These are phyloP conservation scores for Diorhabda carinulata DNA, from an alignment of 1,140 invertebrate genomes.

Conservation along the genomic window DNA sequence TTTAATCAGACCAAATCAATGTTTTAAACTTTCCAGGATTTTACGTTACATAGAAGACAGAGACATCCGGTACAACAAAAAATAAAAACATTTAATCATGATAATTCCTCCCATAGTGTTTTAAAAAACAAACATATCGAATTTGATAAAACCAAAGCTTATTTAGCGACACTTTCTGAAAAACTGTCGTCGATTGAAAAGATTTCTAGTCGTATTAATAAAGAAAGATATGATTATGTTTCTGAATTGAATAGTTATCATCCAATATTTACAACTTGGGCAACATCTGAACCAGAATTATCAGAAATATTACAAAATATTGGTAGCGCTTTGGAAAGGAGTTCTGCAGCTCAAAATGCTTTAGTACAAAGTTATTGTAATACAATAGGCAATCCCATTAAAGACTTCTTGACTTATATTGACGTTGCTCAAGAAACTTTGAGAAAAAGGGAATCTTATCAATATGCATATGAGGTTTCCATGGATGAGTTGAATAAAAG, in stretches of 20 bases:
- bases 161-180: conserved; percentile 60
- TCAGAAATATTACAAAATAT: conserved; percentile 48
- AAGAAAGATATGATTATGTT: conserved; percentile 60
- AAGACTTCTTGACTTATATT: conserved; percentile 67
- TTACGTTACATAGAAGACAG: conserved; percentile 62
- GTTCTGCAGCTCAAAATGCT: conserved; percentile 52
- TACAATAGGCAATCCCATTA: conserved; percentile 53
- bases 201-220: conserved; percentile 64
- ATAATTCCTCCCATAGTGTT: conserved; percentile 25
- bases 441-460: conserved; percentile 62
- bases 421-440: conserved; percentile 68
- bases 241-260: conserved; percentile 55
- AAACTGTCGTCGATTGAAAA: conserved; percentile 64
- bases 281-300: conserved; percentile 54
- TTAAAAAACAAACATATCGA: conserved; percentile 58
- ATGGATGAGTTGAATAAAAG: conserved; percentile 62
- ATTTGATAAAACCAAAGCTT: conserved; percentile 62
- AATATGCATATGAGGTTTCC: conserved; percentile 64
- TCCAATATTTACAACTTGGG: conserved; percentile 56
- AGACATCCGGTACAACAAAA: conserved; percentile 54
- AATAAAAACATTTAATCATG: conserved; percentile 49
- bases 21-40: conserved; percentile 55
- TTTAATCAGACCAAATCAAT: not conserved
- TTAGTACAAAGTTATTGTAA: conserved; percentile 49
- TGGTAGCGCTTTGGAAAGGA: conserved; percentile 52